These are phyloP conservation scores for Diplolepis rosae DNA, from an alignment of 2,888 invertebrate species.

Conservation along the genomic window DNA sequence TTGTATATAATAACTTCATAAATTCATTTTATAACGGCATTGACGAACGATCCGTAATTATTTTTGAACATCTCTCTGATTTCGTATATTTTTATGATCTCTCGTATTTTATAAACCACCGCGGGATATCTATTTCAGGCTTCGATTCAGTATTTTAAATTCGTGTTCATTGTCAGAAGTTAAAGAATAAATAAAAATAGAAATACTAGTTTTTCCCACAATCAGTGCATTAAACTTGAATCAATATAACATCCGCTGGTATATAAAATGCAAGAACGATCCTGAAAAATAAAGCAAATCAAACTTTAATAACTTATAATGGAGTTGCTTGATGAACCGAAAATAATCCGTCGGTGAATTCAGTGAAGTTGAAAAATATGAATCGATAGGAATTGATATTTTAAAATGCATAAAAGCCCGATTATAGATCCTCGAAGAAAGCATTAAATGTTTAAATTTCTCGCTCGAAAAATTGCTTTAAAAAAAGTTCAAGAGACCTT, in stretches of 20 bases:
- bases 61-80: no score
- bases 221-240: no score
- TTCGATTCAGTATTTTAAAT: background rate
- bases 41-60: no score
- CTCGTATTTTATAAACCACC: no score
- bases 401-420: background rate
- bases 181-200: background rate
- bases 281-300: no score
- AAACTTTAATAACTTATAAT: background rate
- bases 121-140: no score
- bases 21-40: no score
- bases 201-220: background rate
- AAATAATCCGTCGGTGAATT: no score
- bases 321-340: background rate
- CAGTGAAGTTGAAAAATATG: background rate
- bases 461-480: background rate
- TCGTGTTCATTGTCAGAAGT: background rate
- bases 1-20: no score
- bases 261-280: no score
- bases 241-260: no score
- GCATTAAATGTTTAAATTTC: conserved; percentile 11
- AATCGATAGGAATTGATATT: background rate
- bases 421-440: background rate
- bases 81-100: no score
- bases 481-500: background rate